Evolutionary conservation across 2,888 invertebrate species (phyloP).

Genomic region (Glaucopsyche alexis): DNA sequence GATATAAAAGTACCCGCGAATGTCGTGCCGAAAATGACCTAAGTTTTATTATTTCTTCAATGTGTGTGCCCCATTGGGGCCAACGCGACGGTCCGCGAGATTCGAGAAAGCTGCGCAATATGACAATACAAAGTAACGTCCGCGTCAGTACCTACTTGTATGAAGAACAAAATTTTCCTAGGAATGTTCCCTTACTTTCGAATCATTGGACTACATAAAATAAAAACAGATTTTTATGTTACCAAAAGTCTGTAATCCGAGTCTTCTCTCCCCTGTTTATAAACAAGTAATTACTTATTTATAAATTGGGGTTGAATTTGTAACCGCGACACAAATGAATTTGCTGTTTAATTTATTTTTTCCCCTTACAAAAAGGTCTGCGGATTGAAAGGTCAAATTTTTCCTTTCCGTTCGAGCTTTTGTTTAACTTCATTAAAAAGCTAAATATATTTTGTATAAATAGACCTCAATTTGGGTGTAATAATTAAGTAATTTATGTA

Average conservation of each 20-base stretch:
- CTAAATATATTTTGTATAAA: background rate
- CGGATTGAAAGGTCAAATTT: conserved; percentile 8
- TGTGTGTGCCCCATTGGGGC: too few relatives aligned
- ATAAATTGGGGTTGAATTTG: conserved; percentile 8
- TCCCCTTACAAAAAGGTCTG: background rate
- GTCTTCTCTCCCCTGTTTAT: background rate
- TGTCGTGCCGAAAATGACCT: too few relatives aligned
- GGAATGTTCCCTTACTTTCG: too few relatives aligned
- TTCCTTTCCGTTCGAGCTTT: conserved; percentile 6
- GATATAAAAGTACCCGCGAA: too few relatives aligned
- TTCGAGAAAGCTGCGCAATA: too few relatives aligned
- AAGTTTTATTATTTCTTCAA: too few relatives aligned
- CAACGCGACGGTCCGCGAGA: too few relatives aligned
- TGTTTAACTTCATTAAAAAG: conserved; percentile 13
- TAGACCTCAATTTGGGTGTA: background rate
- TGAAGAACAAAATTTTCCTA: too few relatives aligned
- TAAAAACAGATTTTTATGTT: background rate
- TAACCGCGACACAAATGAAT: conserved; percentile 10
- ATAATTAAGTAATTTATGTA: background rate
- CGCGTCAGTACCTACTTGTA: too few relatives aligned
- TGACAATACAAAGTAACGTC: too few relatives aligned
- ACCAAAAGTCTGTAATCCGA: background rate
- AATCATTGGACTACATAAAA: background rate
- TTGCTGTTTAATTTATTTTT: conserved; percentile 1
- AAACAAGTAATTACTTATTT: conserved; percentile 16